phyloP scores from a whole-genome alignment of 2,888 invertebrate genomes.

The Drosophila antonietae region DNA sequence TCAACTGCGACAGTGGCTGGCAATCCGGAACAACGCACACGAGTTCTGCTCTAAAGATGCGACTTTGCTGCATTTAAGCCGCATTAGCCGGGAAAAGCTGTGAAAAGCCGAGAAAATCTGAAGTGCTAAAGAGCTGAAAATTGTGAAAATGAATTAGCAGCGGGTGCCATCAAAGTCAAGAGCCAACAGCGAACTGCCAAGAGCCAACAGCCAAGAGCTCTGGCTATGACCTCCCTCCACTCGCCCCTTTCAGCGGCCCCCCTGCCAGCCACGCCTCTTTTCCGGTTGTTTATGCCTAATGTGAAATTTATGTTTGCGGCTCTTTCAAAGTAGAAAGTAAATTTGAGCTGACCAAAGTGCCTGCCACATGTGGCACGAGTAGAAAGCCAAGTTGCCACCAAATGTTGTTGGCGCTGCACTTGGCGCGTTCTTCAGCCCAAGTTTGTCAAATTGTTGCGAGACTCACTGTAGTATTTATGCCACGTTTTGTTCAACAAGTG shows the following conservation, averaged over 20 bases:
- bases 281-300: slow-evolving; percentile 59
- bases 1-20: slow-evolving; percentile 40
- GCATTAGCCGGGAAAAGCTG: slow-evolving; percentile 54
- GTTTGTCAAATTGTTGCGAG: slow-evolving; percentile 43
- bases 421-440: slow-evolving; percentile 33
- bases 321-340: slow-evolving; percentile 70
- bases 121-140: slow-evolving; percentile 38
- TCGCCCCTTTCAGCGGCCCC: not conserved
- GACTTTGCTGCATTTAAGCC: slow-evolving; percentile 52
- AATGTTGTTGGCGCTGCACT: slow-evolving; percentile 50
- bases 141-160: slow-evolving; percentile 67
- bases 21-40: slow-evolving; percentile 62
- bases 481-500: slow-evolving; percentile 60
- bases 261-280: slow-evolving; percentile 10
- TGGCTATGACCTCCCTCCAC: slow-evolving; percentile 7
- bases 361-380: slow-evolving; percentile 35
- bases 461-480: slow-evolving; percentile 21
- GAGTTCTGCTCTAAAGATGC: slow-evolving; percentile 25
- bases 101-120: slow-evolving; percentile 48
- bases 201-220: slow-evolving; percentile 19
- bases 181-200: slow-evolving; percentile 33
- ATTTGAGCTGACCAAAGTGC: slow-evolving; percentile 51
- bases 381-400: slow-evolving; percentile 59
- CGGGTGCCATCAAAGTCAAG: slow-evolving; percentile 63
- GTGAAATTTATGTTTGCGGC: slow-evolving; percentile 73